These are phyloP conservation scores for Laterallus jamaicensis DNA, from an alignment of 2,113 vertebrate species.

Conservation along the genomic window DNA sequence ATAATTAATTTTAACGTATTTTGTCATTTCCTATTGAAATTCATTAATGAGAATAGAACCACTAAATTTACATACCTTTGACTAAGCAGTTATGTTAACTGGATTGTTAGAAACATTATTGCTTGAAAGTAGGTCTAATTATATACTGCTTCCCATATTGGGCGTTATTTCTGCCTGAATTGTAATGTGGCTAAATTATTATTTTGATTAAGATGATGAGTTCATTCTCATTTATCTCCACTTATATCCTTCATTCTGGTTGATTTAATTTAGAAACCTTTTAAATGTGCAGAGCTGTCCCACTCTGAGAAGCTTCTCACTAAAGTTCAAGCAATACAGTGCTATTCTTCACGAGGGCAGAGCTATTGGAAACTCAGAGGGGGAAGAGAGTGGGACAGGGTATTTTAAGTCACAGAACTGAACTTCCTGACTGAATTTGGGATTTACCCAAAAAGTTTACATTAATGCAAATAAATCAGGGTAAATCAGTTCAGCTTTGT, in stretches of 20 bases:
- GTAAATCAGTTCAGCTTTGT: not conserved
- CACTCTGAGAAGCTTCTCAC: not conserved
- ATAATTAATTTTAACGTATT: not conserved
- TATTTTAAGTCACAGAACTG: not conserved
- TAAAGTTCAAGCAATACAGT: not conserved
- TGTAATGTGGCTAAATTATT: slow-evolving; percentile 6
- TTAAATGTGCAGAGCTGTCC: not conserved
- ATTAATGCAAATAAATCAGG: not conserved
- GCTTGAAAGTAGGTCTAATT: not conserved
- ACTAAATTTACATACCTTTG: not conserved
- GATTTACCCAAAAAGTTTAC: not conserved
- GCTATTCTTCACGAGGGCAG: not conserved
- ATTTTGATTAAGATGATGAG: slow-evolving; percentile 28
- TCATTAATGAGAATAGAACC: not conserved
- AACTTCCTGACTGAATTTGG: not conserved
- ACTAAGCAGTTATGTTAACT: not conserved
- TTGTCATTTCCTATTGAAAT: not conserved
- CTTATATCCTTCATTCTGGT: not conserved
- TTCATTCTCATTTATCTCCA: not conserved
- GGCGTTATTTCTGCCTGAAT: not conserved
- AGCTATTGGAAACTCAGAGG: not conserved
- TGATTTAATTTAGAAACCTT: not conserved
- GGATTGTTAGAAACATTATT: not conserved
- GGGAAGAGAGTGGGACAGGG: not conserved
- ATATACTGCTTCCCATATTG: not conserved